phyloP scores from a whole-genome alignment of 2,888 invertebrate species.

The Lomographa bimaculata region DNA sequence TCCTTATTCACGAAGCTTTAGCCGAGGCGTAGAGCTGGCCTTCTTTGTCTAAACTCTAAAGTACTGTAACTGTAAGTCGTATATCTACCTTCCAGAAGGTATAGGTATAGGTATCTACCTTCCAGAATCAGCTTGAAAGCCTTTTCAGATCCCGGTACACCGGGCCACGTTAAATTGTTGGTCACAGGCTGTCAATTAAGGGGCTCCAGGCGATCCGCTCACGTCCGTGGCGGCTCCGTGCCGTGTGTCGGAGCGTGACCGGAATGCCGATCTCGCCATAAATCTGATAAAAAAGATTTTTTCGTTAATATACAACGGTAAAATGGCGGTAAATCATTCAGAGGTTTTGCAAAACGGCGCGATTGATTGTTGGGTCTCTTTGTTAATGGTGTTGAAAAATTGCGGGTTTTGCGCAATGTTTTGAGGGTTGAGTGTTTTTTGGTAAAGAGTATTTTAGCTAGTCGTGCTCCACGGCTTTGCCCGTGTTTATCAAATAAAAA shows the following conservation, averaged over 20 bases:
- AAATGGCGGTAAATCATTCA: constrained; percentile 38
- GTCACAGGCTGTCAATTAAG: constrained; percentile 39
- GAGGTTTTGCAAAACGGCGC: constrained; percentile 25
- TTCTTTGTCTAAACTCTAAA: no score
- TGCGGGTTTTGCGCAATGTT: not conserved
- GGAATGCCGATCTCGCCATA: constrained; percentile 42
- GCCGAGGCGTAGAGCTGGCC: no score
- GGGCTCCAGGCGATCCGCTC: constrained; percentile 27
- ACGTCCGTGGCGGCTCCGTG: constrained; percentile 15
- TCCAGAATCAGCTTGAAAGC: no score
- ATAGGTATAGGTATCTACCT: no score
- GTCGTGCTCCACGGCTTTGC: no score
- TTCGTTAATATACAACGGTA: constrained; percentile 36
- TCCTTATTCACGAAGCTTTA: no score
- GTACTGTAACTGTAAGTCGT: no score
- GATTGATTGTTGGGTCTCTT: constrained; percentile 21
- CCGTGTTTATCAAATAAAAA: no score
- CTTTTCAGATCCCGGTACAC: constrained; percentile 30
- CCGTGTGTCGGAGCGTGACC: constrained; percentile 45
- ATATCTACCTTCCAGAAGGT: no score
- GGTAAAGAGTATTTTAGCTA: no score
- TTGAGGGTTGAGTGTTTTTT: no score
- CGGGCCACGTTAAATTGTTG: constrained; percentile 31
- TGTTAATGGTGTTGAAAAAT: constrained; percentile 2
- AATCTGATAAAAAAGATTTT: constrained; percentile 48